Evolutionary conservation across 2,113 vertebrate species (phyloP).

Genomic region (Dipodomys stephensi): DNA sequence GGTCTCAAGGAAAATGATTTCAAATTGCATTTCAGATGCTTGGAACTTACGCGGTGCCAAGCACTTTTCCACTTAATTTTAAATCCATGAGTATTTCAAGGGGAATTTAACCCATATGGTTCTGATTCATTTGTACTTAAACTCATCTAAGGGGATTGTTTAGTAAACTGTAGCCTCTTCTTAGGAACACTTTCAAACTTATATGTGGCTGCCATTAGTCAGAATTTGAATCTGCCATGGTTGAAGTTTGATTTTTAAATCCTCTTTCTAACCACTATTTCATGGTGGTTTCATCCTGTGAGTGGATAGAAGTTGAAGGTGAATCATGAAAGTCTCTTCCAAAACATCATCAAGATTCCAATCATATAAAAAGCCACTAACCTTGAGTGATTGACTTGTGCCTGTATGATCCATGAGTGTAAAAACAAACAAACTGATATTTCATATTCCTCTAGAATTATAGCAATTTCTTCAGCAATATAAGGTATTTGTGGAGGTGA

Average conservation of each 20-base stretch:
- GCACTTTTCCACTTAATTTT: conserved; percentile 80
- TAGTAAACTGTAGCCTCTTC: conserved; percentile 62
- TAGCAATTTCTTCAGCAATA: conserved; percentile 24
- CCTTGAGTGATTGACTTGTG: background rate
- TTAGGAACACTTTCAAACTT: conserved; percentile 39
- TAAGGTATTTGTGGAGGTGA: background rate
- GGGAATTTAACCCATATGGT: conserved; percentile 81
- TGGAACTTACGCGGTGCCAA: conserved; percentile 66
- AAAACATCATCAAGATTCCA: conserved; percentile 1
- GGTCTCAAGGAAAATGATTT: conserved; percentile 61
- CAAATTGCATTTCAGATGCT: conserved; percentile 60
- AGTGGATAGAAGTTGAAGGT: conserved; percentile 63
- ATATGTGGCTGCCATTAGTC: conserved; percentile 54
- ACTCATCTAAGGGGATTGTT: conserved; percentile 70
- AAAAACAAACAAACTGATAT: background rate
- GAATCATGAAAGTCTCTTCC: conserved; percentile 41
- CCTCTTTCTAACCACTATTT: conserved; percentile 57
- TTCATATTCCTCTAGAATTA: background rate
- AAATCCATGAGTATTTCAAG: conserved; percentile 76
- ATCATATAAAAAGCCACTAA: background rate
- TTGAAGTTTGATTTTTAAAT: conserved; percentile 58
- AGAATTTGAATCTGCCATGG: conserved; percentile 46
- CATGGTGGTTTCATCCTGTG: conserved; percentile 62
- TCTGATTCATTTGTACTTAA: conserved; percentile 75
- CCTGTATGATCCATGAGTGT: background rate